Percentiles rank a stretch among this genome's conserved stretches.
These are phyloP conservation scores for Leistus spinibarbis DNA, from an alignment of 2,888 invertebrate species.

Conservation along the genomic window DNA sequence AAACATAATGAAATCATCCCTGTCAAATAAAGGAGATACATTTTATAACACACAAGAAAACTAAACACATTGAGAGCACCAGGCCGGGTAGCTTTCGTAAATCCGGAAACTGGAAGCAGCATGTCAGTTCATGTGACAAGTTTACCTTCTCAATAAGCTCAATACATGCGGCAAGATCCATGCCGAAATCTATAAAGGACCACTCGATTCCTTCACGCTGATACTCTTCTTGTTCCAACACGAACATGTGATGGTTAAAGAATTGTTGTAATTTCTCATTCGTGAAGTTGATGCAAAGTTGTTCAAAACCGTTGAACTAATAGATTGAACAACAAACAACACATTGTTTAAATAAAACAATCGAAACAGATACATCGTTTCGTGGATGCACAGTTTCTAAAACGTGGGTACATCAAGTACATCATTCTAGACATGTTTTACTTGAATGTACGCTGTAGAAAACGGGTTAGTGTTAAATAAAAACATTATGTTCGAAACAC, in stretches of 20 bases:
- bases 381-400: slow-evolving; percentile 40
- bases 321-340: slow-evolving; percentile 46
- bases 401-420: slow-evolving; percentile 8
- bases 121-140: slow-evolving; percentile 11
- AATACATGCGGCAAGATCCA: slow-evolving; percentile 72
- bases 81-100: background rate
- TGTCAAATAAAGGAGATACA: slow-evolving; percentile 16
- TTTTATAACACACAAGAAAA: background rate
- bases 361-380: slow-evolving; percentile 52
- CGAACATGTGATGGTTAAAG: slow-evolving; percentile 83
- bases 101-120: slow-evolving; percentile 12
- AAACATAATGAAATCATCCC: slow-evolving; percentile 14
- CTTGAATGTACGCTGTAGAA: background rate
- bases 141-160: slow-evolving; percentile 67
- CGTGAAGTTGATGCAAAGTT: slow-evolving; percentile 80
- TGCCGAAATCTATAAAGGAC: slow-evolving; percentile 80
- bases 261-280: slow-evolving; percentile 80
- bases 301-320: slow-evolving; percentile 77
- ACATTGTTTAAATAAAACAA: slow-evolving; percentile 42
- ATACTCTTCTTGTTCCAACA: slow-evolving; percentile 79
- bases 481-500: background rate
- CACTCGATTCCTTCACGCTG: slow-evolving; percentile 76
- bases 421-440: slow-evolving; percentile 29
- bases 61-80: slow-evolving; percentile 5
- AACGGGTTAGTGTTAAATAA: background rate